phyloP scores from a whole-genome alignment of 2,113 vertebrate species.

The Semnornis frantzii region DNA sequence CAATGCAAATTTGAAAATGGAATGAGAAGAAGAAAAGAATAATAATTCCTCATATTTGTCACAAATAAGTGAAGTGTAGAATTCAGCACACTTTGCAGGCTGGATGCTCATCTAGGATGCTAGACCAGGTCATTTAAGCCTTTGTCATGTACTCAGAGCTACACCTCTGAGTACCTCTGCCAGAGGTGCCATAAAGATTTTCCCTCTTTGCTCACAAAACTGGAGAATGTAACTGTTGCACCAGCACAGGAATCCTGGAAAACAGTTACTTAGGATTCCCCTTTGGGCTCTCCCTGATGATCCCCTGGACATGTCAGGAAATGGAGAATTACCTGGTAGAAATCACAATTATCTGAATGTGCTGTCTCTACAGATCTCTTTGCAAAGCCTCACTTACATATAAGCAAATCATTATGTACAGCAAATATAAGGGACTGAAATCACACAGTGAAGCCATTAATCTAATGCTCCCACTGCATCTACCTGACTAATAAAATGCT shows the following conservation, averaged over 20 bases:
- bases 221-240: background rate
- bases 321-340: background rate
- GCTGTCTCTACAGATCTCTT: slow-evolving; percentile 5
- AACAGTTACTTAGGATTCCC: background rate
- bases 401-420: slow-evolving; percentile 41
- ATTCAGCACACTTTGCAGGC: background rate
- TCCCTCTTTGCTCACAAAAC: background rate
- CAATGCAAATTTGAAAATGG: slow-evolving; percentile 26
- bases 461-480: slow-evolving; percentile 44
- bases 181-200: background rate
- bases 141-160: background rate
- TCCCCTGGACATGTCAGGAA: background rate
- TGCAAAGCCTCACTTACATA: slow-evolving; percentile 29
- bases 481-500: slow-evolving; percentile 18
- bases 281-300: background rate
- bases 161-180: too few species aligned
- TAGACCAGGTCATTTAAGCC: background rate
- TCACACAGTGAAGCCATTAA: slow-evolving; percentile 26
- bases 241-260: background rate
- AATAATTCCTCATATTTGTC: background rate
- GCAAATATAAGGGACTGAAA: slow-evolving; percentile 45
- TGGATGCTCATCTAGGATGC: rapidly evolving
- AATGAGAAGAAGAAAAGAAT: background rate
- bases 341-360: background rate
- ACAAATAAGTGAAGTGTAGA: background rate